A percentile compares a stretch with the other conserved stretches of the same genome.
Evolutionary conservation across 1,140 invertebrate genomes (phyloP).

Genomic region (Penaeus chinensis): DNA sequence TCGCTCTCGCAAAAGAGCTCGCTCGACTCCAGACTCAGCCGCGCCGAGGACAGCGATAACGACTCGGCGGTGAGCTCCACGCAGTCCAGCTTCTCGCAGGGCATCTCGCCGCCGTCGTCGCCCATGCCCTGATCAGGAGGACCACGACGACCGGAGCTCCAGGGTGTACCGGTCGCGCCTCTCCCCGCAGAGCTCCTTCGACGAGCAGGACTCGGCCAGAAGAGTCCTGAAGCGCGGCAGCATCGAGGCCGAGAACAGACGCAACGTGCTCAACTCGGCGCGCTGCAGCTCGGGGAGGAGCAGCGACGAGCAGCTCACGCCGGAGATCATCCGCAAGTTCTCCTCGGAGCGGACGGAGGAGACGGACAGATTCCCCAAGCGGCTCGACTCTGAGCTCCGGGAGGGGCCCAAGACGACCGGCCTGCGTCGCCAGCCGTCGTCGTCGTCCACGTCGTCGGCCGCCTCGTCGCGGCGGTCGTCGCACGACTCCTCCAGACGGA

Average conservation of each 20-base stretch:
- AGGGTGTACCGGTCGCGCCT: conserved; percentile 65
- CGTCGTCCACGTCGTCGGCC: conserved; percentile 60
- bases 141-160: conserved; percentile 71
- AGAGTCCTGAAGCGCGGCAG: conserved; percentile 81
- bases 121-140: conserved; percentile 68
- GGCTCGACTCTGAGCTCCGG: conserved; percentile 64
- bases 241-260: conserved; percentile 84
- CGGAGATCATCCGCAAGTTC: conserved; percentile 74
- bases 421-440: conserved; percentile 63
- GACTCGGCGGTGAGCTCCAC: conserved; percentile 79
- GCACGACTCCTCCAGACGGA: conserved; percentile 55
- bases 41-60: conserved; percentile 81
- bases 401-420: conserved; percentile 63
- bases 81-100: conserved; percentile 75
- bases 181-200: conserved; percentile 68
- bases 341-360: conserved; percentile 72
- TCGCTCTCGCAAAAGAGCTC: conserved; percentile 54
- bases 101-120: conserved; percentile 75
- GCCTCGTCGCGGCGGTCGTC: conserved; percentile 51
- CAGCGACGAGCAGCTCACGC: conserved; percentile 71
- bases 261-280: conserved; percentile 87
- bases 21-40: conserved; percentile 52
- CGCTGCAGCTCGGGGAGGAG: conserved; percentile 78
- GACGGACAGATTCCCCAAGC: conserved; percentile 68
- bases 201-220: conserved; percentile 68